Conservation (phyloP, 2,797 vertebrate genomes). For the Brachyalestes nurse region DNA sequence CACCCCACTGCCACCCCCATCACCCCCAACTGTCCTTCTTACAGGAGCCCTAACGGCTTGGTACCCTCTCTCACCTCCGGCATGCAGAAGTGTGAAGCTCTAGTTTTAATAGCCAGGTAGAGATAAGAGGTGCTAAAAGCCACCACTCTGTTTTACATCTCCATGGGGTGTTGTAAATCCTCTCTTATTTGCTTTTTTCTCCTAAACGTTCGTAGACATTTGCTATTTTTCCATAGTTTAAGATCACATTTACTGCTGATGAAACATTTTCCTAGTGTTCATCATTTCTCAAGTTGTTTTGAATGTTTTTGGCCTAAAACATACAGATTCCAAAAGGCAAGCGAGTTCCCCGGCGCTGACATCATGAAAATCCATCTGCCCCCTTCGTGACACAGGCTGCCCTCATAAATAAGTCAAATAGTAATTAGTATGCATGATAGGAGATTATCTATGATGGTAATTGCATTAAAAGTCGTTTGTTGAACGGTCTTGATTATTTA, state of each 20-base stretch:
- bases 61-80: conserved; percentile 15
- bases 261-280: conserved; percentile 8
- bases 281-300: not conserved
- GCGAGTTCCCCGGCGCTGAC: not conserved
- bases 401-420: not conserved
- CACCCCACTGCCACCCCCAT: conserved; percentile 29
- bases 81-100: conserved; percentile 59
- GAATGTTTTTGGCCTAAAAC: conserved; percentile 19
- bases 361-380: conserved; percentile 7
- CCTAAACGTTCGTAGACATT: conserved; percentile 30
- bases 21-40: not conserved
- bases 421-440: not conserved
- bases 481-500: not conserved
- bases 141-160: conserved; percentile 65
- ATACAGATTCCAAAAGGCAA: not conserved
- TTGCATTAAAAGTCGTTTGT: not conserved
- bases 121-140: conserved; percentile 56
- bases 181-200: conserved; percentile 48
- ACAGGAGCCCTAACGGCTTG: conserved; percentile 41
- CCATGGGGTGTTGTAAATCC: conserved; percentile 65
- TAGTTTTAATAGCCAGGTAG: conserved; percentile 53
- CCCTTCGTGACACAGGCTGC: not conserved
- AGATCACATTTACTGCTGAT: conserved; percentile 50
- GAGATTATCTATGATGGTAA: not conserved
- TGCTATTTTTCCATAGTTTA: conserved; percentile 35